Evolutionary conservation across 2,888 invertebrate genomes (phyloP), one percentile per base, ranked within the genome.

Genomic region (Parnassius apollo): DNA sequence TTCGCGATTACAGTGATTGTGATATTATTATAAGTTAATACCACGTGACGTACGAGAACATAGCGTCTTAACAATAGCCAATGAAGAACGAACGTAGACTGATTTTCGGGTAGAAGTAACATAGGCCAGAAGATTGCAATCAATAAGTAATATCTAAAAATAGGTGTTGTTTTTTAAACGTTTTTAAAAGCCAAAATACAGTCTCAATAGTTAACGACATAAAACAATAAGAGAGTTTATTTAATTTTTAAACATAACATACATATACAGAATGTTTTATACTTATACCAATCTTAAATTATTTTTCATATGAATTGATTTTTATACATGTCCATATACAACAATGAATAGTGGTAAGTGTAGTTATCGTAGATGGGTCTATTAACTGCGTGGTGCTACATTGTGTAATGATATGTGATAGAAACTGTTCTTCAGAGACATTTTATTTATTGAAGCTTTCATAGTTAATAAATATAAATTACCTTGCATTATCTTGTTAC

Each of bases 321-420:
- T 91, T 90, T 91, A 88, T 91, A 91, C 88, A 85, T 85, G 88
- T 83, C 88, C 86, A 86, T 91, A 87, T 90, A 91, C 90, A 91
- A 88, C 80, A 83, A 78, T 84, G 85, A 86, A 86, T 89, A 90
- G 82, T 81, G 86, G 88, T 91, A 91, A 89, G 89, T 81, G 86
- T 91, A 82, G 82, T 73, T 81, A 76, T 74, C 73, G 83, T 91
- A 89, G 90, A 88, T 86, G 90, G 90, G 88, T 91, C 89, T 89
- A 88, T 88, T 91, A 91, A 91, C 87, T 76, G 91, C 84, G 91
- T 90, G 91, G 91, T 91, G 91, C 91, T 91, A 91, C 87, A 89
- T 80, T 77, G 88, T 87, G 89, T 88, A 91, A 91, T 77, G 90
- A 91, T 83, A 90, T 91, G 91, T 91, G 91, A 91, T 91, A 91